These are phyloP conservation scores for Rynchops niger DNA, from an alignment of 2,113 vertebrate species.

Conservation along the genomic window DNA sequence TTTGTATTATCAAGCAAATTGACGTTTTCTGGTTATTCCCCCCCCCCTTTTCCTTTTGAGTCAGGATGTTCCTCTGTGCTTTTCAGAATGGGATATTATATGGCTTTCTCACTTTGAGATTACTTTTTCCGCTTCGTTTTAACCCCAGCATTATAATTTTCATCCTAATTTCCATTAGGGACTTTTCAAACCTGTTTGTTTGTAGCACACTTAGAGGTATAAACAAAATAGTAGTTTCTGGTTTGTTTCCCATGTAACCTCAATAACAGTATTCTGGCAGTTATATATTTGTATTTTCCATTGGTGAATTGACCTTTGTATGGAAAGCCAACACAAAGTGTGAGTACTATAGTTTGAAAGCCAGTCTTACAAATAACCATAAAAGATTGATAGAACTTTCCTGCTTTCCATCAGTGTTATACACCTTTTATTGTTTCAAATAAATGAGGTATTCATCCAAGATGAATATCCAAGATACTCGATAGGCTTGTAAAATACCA, in stretches of 20 bases:
- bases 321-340: background rate
- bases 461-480: background rate
- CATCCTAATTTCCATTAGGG: background rate
- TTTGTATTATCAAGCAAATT: conserved; percentile 22
- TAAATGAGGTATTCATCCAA: background rate
- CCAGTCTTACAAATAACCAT: background rate
- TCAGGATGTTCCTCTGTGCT: background rate
- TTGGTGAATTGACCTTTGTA: background rate
- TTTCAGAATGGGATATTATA: background rate
- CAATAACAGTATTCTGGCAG: background rate
- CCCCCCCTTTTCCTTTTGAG: background rate
- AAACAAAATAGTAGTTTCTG: background rate
- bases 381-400: background rate
- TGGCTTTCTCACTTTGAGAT: background rate
- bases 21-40: background rate
- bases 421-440: background rate
- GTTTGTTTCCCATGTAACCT: background rate
- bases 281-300: background rate
- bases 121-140: background rate
- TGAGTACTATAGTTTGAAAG: background rate
- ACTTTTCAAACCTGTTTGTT: background rate
- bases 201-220: background rate
- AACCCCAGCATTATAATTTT: background rate
- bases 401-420: background rate
- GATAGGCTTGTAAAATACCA: background rate